Evolutionary conservation across 2,797 vertebrate genomes (phyloP).

Genomic region (Anableps anableps): DNA sequence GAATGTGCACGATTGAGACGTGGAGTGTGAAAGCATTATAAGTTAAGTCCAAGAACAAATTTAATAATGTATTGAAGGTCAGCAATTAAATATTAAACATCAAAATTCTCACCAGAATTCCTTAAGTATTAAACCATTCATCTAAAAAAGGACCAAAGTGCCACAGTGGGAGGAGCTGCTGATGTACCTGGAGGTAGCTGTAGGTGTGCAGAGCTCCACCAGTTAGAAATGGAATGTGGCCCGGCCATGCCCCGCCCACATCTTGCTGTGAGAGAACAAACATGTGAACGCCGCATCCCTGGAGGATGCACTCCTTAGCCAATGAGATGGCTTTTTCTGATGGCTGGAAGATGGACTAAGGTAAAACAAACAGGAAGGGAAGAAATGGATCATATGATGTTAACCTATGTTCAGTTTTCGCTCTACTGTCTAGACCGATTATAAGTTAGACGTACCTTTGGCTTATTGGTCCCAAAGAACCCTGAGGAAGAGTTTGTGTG

Average conservation of each 20-base stretch:
- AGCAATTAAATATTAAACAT: neutral
- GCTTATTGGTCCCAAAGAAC: slow-evolving; percentile 78
- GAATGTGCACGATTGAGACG: neutral
- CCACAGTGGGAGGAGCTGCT: neutral
- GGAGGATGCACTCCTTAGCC: slow-evolving; percentile 77
- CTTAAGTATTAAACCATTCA: neutral
- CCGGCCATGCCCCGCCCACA: slow-evolving; percentile 83
- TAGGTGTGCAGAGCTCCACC: slow-evolving; percentile 80
- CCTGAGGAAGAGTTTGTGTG: slow-evolving; percentile 66
- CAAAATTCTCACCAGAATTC: neutral
- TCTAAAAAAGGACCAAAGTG: neutral
- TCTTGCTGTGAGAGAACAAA: slow-evolving; percentile 80
- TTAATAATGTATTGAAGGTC: neutral
- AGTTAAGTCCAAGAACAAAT: neutral
- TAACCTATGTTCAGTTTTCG: neutral
- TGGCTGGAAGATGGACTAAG: slow-evolving; percentile 82
- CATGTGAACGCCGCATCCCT: slow-evolving; percentile 82
- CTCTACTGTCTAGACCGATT: neutral
- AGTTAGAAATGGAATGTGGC: slow-evolving; percentile 79
- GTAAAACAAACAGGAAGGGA: neutral
- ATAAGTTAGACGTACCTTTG: slow-evolving; percentile 65
- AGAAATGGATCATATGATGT: neutral
- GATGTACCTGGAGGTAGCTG: slow-evolving; percentile 78
- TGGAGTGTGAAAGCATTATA: neutral
- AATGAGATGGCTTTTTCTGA: slow-evolving; percentile 71